Evolutionary conservation across 1,140 invertebrate genomes (phyloP), one percentile per base, ranked within the genome.

Genomic region (Apis dorsata): DNA sequence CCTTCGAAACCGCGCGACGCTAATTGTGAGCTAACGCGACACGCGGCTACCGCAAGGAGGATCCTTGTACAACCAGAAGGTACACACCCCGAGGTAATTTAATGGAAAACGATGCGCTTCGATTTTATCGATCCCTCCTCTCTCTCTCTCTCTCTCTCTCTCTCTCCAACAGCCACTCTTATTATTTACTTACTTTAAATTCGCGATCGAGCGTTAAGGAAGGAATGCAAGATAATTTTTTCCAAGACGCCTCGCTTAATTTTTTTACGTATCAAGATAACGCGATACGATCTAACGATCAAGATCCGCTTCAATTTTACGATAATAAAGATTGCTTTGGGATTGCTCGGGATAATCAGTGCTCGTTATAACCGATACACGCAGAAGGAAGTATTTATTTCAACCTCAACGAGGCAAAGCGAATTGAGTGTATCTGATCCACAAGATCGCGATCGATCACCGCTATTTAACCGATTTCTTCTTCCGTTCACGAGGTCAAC

Each of bases 11-110:
- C 63, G 63, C 55, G 72, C 63, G 80, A 76, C 80, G 74, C 80
- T 77, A 77, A 82, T 77, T 77, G 65, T 69, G 19, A 77, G 44
- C 65, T 69, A 82, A 81, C 63, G 80, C 73, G 80, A 77, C 73
- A 69, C 72, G 65, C 65, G 63, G 80, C 80, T 82, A 82, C 80
- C 65, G 53, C 24, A 44, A 1, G 1, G 9, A 9, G 59, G 68
- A 57, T 53, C 19, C 63, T 21, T 13, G 4, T 13, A 28, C 19
- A 15, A 59, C n/a, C 63, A 28, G 49, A 34, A 51, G 53, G 13
- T 4, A 8, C 55, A 28, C 65, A n/a, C 53, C 13, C 34, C 4
- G 21, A 15, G 51, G 21, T 60, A 51, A 62, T 79, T 53, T 60
- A 53, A 72, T 63, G 68, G 68, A 62, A 79, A 79, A 70, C 77